Conservation (phyloP, 2,797 vertebrate genomes). For the Prunella strophiata region DNA sequence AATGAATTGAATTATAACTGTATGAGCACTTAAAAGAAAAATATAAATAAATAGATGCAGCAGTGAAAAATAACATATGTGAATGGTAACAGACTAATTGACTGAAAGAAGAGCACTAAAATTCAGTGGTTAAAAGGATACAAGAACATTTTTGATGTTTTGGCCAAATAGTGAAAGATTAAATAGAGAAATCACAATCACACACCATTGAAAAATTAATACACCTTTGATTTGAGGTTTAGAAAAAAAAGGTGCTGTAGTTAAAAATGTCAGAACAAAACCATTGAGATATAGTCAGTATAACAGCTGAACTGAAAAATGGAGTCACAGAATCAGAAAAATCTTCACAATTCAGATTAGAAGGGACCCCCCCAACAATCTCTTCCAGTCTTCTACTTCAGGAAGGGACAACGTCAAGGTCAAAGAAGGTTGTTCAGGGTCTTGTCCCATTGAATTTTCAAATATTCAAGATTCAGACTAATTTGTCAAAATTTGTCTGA, state of each 20-base stretch:
- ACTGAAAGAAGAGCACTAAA: background rate
- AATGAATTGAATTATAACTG: background rate
- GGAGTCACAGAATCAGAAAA: background rate
- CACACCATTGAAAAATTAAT: background rate
- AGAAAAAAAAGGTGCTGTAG: background rate
- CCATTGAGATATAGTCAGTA: background rate
- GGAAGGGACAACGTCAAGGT: background rate
- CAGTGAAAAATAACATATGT: background rate
- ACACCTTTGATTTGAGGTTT: background rate
- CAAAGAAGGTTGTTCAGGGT: background rate
- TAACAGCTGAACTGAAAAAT: background rate
- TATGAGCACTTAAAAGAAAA: background rate
- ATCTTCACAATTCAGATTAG: background rate
- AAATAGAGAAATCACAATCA: background rate
- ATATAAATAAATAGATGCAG: background rate
- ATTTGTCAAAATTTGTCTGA: background rate
- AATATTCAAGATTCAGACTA: background rate
- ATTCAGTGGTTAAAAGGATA: background rate
- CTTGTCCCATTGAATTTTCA: background rate
- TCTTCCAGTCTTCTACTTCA: background rate
- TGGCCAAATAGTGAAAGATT: background rate
- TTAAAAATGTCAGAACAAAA: background rate
- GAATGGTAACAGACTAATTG: background rate
- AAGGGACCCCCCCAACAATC: rapidly evolving
- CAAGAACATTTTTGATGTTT: background rate